A percentile compares a stretch with the other conserved stretches of the same genome.
These are phyloP conservation scores for Silurus asotus DNA, from an alignment of 2,113 vertebrate species.

Conservation along the genomic window DNA sequence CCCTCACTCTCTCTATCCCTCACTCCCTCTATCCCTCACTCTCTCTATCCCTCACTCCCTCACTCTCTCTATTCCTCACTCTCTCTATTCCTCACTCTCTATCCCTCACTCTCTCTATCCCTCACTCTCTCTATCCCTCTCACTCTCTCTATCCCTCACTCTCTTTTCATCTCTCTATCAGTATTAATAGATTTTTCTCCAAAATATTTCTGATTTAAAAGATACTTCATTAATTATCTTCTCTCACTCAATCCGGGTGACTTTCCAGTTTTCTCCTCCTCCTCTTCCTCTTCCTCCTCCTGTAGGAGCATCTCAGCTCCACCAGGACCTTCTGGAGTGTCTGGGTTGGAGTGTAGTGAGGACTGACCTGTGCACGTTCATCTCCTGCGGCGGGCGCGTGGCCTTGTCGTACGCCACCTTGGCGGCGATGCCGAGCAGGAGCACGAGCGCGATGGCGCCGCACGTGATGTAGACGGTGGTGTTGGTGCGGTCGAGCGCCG, in stretches of 20 bases:
- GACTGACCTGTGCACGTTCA: slow-evolving; percentile 96
- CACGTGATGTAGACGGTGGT: slow-evolving; percentile 97
- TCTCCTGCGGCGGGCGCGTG: slow-evolving; percentile 92
- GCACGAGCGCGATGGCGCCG: slow-evolving; percentile 90
- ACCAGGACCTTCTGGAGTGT: background rate
- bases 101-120: background rate
- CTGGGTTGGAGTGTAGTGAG: background rate
- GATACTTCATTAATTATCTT: too few species aligned
- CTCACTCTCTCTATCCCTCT: background rate
- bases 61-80: background rate
- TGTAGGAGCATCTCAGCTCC: too few species aligned
- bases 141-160: background rate
- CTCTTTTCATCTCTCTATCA: background rate
- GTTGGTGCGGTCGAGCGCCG: slow-evolving; percentile 94
- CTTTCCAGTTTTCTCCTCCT: too few species aligned
- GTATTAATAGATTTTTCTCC: too few species aligned
- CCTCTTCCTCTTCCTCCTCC: too few species aligned
- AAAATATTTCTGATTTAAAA: too few species aligned
- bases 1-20: background rate
- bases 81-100: background rate
- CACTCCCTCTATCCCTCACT: background rate
- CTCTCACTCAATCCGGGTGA: too few species aligned
- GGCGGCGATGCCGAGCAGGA: slow-evolving; percentile 88
- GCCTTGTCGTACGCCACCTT: slow-evolving; percentile 98
- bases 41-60: background rate